Evolutionary conservation across 2,888 invertebrate genomes (phyloP).

Genomic region (Lasioglossum zephyrum): DNA sequence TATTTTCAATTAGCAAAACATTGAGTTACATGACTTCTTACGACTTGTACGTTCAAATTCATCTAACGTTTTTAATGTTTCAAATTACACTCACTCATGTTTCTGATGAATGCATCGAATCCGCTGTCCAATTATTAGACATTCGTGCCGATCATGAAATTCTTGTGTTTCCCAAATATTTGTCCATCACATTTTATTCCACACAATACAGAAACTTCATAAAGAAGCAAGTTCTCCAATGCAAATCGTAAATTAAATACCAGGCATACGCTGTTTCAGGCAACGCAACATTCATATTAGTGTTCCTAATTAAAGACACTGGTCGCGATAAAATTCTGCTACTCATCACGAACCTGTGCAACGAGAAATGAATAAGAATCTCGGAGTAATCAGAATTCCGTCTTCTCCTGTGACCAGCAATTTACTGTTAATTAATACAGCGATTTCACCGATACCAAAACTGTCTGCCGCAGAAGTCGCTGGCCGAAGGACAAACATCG

Average conservation of each 20-base stretch:
- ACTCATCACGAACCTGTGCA: not conserved
- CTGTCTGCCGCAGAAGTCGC: constrained; percentile 62
- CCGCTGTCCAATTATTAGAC: not conserved
- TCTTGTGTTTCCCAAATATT: not conserved
- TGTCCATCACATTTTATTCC: too few species aligned
- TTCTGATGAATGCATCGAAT: too few species aligned
- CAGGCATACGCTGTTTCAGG: too few species aligned
- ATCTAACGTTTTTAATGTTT: too few species aligned
- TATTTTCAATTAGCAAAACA: too few species aligned
- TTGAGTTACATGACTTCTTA: too few species aligned
- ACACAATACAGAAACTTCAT: not conserved
- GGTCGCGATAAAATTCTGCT: not conserved
- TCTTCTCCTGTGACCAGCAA: constrained; percentile 34
- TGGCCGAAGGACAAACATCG: constrained; percentile 74
- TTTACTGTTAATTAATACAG: constrained; percentile 71
- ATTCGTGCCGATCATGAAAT: not conserved
- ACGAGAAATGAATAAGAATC: constrained; percentile 27
- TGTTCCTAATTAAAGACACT: not conserved
- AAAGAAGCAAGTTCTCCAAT: too few species aligned
- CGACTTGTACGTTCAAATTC: too few species aligned
- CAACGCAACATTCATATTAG: not conserved
- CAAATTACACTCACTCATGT: too few species aligned
- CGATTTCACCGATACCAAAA: constrained; percentile 63
- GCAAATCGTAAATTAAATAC: too few species aligned
- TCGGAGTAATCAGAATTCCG: constrained; percentile 16